Evolutionary conservation across 2,888 invertebrate genomes (phyloP), one percentile per base, ranked within the genome.

Genomic region (Spodoptera picta): DNA sequence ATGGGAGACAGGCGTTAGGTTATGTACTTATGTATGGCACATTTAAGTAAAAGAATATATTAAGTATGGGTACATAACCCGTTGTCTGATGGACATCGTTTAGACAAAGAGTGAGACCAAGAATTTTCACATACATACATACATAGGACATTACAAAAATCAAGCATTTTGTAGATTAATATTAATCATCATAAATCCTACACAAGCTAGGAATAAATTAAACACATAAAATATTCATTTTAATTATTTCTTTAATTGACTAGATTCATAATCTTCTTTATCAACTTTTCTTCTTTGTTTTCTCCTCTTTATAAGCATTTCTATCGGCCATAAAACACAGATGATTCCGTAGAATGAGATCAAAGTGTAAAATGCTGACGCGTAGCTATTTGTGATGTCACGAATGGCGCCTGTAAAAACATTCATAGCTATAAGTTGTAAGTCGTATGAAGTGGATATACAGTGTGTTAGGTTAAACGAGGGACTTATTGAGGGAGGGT

Each of bases 321-420:
- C 71, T 36, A 71, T 57, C 6, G 72, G 36, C 71, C 71, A 72
- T 12, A 75, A 1, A 6, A 72, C 14, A n/a, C 36, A 48, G 12
- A 71, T 36, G 0, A 75, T 1, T 24, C 19, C 27, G n/a, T 75
- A 75, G 3, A 60, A 27, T 0, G 53, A 36, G 27, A 53, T 71
- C 10, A 75, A 3, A 12, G 27, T 45, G 50, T 60, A 71, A 41
- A 72, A 72, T 0, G 71, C 72, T 11, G 4, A 27, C 10, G 49
- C 10, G 44, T 75, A 75, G 36, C 66, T 72, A 2, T 71, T 46
- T 1, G 71, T 72, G 3, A 45, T 23, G 36, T 72, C 75, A 47
- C 71, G 50, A 24, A 72, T 4, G 1, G 75, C 75, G 7, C 71
- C 71, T 72, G 72, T 1, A 48, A 60, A 4, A 56, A 56, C 48